Base-by-base conservation (phyloP, 2,113 vertebrate species). In the Oreochromis tanganicae region DNA sequence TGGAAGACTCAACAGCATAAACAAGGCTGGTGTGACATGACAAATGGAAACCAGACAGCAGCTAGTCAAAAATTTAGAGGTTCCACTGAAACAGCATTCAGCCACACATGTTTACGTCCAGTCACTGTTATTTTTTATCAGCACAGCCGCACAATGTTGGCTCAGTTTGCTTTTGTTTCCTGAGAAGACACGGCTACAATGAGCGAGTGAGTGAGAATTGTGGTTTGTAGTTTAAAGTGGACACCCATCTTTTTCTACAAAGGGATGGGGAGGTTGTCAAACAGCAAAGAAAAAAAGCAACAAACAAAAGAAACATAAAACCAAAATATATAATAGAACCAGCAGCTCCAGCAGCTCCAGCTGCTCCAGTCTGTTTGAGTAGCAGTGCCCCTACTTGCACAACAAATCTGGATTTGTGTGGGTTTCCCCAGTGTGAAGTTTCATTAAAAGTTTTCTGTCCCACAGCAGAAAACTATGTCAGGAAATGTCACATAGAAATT, bases 371-470 rank as follows among this genome's bases (percentile, higher is more conserved):
- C 89, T 91, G 38, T 81, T 79, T 80, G 66, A 86, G 82, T 78
- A 21, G 81, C 59, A 54, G 82, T 24, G 50, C 90, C 29, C 7
- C 73, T 21, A 66, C 78, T 81, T 50, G 50, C 81, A 17, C 34
- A 34, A 34, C 11, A 16, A 71, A 90, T 59, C 29, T 54, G 38
- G 41, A 86, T 90, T 73, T 85, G 32, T 29, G 63, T 34, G 8
- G 24, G 81, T 8, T 43, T 85, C 87, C 87, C 89, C 34, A 13
- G 78, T 87, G 89, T 71, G 82, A 83, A 46, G 32, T 87, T 91
- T 91, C 90, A 95, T 95, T 90, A 89, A 94, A 94, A 83, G 82
- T 93, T 88, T 92, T 88, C 46, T 80, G 12, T 87, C 32, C 82
- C 7, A 24, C 43, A 86, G 87, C 59, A 41, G 8, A 91, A 82